Evolutionary conservation across 2,888 invertebrate species (phyloP), one percentile per base, ranked within the genome.

Genomic region (Itoplectis maculator): DNA sequence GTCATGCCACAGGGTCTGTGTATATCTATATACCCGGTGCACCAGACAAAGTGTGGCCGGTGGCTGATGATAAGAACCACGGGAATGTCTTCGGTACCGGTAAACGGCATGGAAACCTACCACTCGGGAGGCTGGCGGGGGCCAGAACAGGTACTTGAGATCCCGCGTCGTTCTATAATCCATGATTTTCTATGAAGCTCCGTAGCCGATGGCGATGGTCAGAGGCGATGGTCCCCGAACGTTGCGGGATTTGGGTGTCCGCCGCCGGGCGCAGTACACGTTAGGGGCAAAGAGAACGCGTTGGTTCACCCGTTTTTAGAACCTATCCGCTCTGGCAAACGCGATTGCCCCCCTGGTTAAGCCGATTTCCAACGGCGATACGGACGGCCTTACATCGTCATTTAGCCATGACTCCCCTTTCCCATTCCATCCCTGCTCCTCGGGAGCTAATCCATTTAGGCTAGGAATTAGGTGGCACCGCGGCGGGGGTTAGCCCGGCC

Each of bases 391-490:
- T 86, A 84, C 83, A 86, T 86, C 83, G 85, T 85, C 87, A 86
- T 84, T 88, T 86, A 85, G 72, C 84, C 63, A 66, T 81, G 29
- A 59, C 11, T 68, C 54, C 59, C 59, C 77, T 35, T 45, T 51
- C 66, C 69, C 49, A 51, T 54, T 73, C 45, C 18, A 15, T 40
- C 2, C 65, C 54, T 63, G 51, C 35, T 40, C 51, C 63, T 69
- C 65, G 59, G 47, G 70, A 51, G 78, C 66, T 88, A 87, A 88
- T 89, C 87, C 85, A 83, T 88, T 89, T 87, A 85, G 84, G 84
- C 80, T 59, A 77, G 84, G 86, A 83, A 87, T 89, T 87, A 88
- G 85, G 70, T 79, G 83, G 84, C 81, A 81, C 81, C 72, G 51
- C 61, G 66, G n/a, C n/a, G n/a, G n/a, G 29, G 73, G 56, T 35